phyloP scores from a whole-genome alignment of 2,888 invertebrate species.

The Plemyria rubiginata region DNA sequence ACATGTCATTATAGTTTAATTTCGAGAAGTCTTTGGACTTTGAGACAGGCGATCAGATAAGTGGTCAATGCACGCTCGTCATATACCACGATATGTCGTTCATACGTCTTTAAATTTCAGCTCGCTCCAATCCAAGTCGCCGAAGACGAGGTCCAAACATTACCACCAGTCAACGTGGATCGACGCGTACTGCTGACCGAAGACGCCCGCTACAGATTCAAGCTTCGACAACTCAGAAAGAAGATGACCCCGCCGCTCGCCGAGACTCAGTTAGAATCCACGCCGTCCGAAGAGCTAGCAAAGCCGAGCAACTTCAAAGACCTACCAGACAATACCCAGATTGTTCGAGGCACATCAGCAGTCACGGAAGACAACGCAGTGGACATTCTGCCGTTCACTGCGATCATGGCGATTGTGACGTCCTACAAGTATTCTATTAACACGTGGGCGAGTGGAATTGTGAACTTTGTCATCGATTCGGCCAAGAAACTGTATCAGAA shows the following conservation, averaged over 20 bases:
- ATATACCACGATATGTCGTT: too few species aligned
- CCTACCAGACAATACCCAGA: conserved; percentile 86
- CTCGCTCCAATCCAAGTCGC: conserved; percentile 56
- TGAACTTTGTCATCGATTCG: conserved; percentile 84
- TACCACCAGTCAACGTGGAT: conserved; percentile 61
- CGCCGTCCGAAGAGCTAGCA: conserved; percentile 79
- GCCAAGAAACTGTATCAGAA: conserved; percentile 71
- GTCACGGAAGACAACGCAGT: conserved; percentile 57
- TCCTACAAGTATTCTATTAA: conserved; percentile 85
- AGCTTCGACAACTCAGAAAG: conserved; percentile 68
- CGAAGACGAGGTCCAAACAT: conserved; percentile 67
- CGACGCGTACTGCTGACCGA: conserved; percentile 69
- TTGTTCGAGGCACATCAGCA: conserved; percentile 75
- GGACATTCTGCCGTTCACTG: conserved; percentile 81
- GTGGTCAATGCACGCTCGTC: too few species aligned
- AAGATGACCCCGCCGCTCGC: conserved; percentile 68
- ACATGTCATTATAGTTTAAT: too few species aligned
- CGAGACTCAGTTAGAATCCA: conserved; percentile 52
- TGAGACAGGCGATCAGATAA: too few species aligned
- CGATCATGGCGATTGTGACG: conserved; percentile 86
- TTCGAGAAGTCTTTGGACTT: too few species aligned
- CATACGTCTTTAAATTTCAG: conserved; percentile 43
- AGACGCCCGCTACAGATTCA: conserved; percentile 68
- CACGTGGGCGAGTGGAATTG: conserved; percentile 86
- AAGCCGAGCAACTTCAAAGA: conserved; percentile 84